These are phyloP conservation scores for Sarcophaga carnaria DNA, from an alignment of 2,888 invertebrate genomes.

Conservation along the genomic window DNA sequence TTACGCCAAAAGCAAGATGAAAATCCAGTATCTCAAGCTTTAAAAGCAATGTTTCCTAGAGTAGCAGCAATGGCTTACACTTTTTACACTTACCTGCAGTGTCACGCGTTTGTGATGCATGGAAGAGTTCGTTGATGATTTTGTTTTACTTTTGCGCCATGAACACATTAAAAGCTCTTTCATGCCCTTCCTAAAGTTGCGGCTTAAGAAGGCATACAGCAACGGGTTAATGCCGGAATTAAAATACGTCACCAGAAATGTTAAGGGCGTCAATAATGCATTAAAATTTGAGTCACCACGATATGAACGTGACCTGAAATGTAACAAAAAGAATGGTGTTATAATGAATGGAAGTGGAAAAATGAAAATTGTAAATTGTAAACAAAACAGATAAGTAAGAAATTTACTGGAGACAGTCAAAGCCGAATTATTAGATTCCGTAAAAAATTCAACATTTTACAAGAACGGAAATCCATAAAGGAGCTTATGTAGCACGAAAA, in stretches of 20 bases:
- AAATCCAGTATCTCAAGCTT: background rate
- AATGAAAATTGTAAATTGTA: background rate
- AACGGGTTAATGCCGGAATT: slow-evolving; percentile 96
- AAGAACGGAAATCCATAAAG: too few relatives aligned
- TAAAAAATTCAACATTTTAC: too few relatives aligned
- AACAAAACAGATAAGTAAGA: slow-evolving; percentile 7
- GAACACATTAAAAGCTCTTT: slow-evolving; percentile 89
- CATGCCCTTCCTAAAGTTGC: slow-evolving; percentile 93
- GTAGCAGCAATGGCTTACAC: slow-evolving; percentile 15
- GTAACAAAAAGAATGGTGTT: background rate
- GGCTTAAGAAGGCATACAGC: slow-evolving; percentile 92
- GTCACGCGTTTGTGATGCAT: slow-evolving; percentile 81
- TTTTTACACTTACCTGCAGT: slow-evolving; percentile 78
- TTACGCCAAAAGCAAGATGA: background rate
- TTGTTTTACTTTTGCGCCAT: slow-evolving; percentile 81
- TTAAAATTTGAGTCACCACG: slow-evolving; percentile 89
- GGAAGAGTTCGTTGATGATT: slow-evolving; percentile 80
- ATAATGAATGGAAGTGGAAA: background rate
- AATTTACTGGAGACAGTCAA: background rate
- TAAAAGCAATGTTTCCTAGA: background rate
- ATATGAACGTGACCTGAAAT: slow-evolving; percentile 84
- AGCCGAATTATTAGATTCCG: too few relatives aligned
- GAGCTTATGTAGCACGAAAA: too few relatives aligned
- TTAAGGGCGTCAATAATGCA: slow-evolving; percentile 90
- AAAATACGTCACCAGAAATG: slow-evolving; percentile 93